These are phyloP conservation scores for Zaprionus ornatus DNA, from an alignment of 1,140 invertebrate species.

Conservation along the genomic window DNA sequence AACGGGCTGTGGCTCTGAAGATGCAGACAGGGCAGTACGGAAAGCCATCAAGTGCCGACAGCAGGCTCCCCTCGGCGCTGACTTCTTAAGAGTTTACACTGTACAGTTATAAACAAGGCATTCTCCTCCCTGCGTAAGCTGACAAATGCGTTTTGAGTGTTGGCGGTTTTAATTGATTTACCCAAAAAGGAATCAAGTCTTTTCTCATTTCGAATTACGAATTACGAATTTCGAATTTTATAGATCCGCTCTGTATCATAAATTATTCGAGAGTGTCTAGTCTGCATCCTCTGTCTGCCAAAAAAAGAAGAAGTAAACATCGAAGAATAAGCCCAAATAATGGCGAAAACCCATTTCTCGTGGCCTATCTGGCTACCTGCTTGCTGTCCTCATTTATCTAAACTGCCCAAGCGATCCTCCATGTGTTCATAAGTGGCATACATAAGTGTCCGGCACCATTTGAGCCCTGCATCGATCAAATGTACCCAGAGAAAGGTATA, in stretches of 20 bases:
- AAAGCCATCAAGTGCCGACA: slow-evolving; percentile 73
- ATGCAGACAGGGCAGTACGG: slow-evolving; percentile 55
- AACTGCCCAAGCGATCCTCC: slow-evolving; percentile 64
- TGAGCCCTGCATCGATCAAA: slow-evolving; percentile 13
- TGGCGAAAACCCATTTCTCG: slow-evolving; percentile 24
- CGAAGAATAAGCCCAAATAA: slow-evolving; percentile 24
- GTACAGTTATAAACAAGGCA: slow-evolving; percentile 63
- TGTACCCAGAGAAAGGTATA: background rate
- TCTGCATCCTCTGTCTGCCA: slow-evolving; percentile 45
- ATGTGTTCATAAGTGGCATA: slow-evolving; percentile 70
- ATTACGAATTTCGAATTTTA: slow-evolving; percentile 30
- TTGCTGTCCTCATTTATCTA: slow-evolving; percentile 40
- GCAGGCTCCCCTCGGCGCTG: slow-evolving; percentile 31
- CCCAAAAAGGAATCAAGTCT: slow-evolving; percentile 64
- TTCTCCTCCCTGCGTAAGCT: slow-evolving; percentile 37
- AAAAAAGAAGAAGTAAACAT: slow-evolving; percentile 24
- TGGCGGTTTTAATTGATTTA: slow-evolving; percentile 60
- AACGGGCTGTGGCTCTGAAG: background rate
- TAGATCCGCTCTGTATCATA: slow-evolving; percentile 43
- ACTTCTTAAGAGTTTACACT: slow-evolving; percentile 13
- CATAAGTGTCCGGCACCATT: slow-evolving; percentile 43
- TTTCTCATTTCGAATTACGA: slow-evolving; percentile 42
- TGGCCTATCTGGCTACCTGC: slow-evolving; percentile 51
- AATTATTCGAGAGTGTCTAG: slow-evolving; percentile 59
- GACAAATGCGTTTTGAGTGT: slow-evolving; percentile 63